phyloP scores from a whole-genome alignment of 2,888 invertebrate species.

The Alloscopus bannaensis region DNA sequence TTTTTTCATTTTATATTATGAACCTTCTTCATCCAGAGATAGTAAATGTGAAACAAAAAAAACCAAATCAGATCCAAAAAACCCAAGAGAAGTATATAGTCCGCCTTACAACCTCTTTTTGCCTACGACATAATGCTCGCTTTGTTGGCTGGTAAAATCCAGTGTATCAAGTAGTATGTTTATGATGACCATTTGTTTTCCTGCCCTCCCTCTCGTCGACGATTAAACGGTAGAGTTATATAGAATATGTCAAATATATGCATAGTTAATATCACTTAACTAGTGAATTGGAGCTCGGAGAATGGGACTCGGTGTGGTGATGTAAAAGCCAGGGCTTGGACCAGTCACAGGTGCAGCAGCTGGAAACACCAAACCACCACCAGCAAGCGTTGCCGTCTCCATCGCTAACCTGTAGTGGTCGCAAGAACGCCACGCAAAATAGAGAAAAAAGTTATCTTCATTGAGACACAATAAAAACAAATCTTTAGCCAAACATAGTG shows the following conservation, averaged over 20 bases:
- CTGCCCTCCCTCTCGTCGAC: not conserved
- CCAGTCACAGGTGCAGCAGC: constrained; percentile 70
- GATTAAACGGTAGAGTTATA: constrained; percentile 7
- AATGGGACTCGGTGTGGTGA: constrained; percentile 73
- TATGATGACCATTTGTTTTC: constrained; percentile 10
- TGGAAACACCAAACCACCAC: constrained; percentile 73
- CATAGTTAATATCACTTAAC: constrained; percentile 66
- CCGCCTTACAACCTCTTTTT: constrained; percentile 2
- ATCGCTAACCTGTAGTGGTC: constrained; percentile 87
- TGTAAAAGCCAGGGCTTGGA: constrained; percentile 73
- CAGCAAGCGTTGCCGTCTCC: constrained; percentile 93
- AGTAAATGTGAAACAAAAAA: too few relatives aligned
- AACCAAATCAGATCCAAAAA: not conserved
- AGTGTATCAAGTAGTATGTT: not conserved
- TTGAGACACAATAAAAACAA: not conserved
- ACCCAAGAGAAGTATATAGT: not conserved
- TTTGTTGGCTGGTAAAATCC: constrained; percentile 10
- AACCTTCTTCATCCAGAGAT: too few relatives aligned
- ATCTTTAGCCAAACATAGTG: too few relatives aligned
- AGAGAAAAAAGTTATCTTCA: constrained; percentile 24
- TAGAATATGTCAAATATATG: constrained; percentile 12
- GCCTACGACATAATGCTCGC: too few relatives aligned
- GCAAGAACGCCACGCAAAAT: constrained; percentile 48
- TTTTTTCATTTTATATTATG: not conserved
- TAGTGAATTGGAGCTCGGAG: constrained; percentile 73